Evolutionary conservation across 2,888 invertebrate species (phyloP), one percentile per base, ranked within the genome.

Genomic region (Sesamia inferens): DNA sequence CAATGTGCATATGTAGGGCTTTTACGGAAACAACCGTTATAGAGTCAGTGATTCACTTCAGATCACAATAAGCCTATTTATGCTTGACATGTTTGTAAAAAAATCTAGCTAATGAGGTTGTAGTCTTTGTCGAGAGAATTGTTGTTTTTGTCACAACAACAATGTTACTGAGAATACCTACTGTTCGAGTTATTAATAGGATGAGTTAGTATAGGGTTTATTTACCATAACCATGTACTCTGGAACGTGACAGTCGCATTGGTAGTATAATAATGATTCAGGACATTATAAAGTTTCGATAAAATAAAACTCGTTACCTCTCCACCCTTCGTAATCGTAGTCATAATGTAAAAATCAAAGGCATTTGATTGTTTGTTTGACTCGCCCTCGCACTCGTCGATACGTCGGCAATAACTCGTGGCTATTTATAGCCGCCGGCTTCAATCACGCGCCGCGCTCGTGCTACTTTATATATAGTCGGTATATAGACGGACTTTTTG

Each of bases 351-450:
- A 55, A 48, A 76, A 85, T 79, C 77, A 69, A 81, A 83, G 65
- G 74, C 72, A 76, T 89, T 88, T 87, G 88, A 89, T 89, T 90
- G 92, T 92, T 93, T 93, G 90, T 93, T 90, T 92, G 89, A 88
- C 88, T 87, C 91, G 91, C 91, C 92, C 90, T 83, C 91, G 91
- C 91, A 91, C 90, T 92, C 91, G 88, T 91, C 90, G 84, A 76
- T 83, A 81, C 71, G 74, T 67, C 75, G 86, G 84, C 89, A 87
- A 87, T 89, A 91, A 90, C 89, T 86, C 86, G 85, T 61, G 72
- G 71, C 84, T 90, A 90, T 87, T 84, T 88, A 86, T 89, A 89
- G 84, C 79, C 67, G 71, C 65, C 74, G 70, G 75, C 86, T 85
- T 85, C 85, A 85, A 89, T 83, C 90, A 90, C 86, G 88, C 84